Base-by-base conservation (phyloP, 2,113 vertebrate species). In the Sinocyclocheilus anophthalmus region DNA sequence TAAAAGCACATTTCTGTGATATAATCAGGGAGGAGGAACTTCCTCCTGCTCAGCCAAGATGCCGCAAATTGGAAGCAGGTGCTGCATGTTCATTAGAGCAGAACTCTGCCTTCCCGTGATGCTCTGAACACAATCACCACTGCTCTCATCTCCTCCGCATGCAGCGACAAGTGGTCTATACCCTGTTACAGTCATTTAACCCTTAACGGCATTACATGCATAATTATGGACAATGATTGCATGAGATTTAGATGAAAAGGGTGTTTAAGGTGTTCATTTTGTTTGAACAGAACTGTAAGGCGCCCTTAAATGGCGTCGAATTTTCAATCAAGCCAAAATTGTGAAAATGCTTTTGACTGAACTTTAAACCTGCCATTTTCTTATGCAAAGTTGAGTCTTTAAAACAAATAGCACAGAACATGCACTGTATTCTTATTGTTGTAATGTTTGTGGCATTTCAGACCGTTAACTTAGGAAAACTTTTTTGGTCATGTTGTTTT, bases 41-140 rank as follows among this genome's bases (percentile, higher is more conserved):
- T 81, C 76, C 65, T 37, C 26, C 59, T 50, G 39, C 75, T 42
- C 8, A 33, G 85, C 88, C 88, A 88, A 80, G 42, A 79, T 61
- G 53, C 24, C 5, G 0, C 33, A 81, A 88, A 88, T 88, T 90
- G 83, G 22, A 88, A 90, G 72, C 86, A 88, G 82, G 79, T 79
- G 50, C 30, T 39, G 65, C 4, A 50, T 22, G 84, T 87, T 84
- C 86, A 84, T 86, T 78, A 79, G 13, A 22, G 87, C 77, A 24
- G 61, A 42, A 39, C 4, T n/a, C 53, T 14, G 14, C 13, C 33
- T 72, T 39, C 13, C 13, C 69, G 1, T 72, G 33, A 72, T 72
- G 69, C 69, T 72, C 4, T 48, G n/a, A 81, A 48, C 3, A 0
- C 61, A 81, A n/a, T 65, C 79, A 48, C 13, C 13, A 45, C 39